Evolutionary conservation across 2,797 vertebrate genomes (phyloP), one percentile per base, ranked within the genome.

Genomic region (Lepilemur ruficaudatus): DNA sequence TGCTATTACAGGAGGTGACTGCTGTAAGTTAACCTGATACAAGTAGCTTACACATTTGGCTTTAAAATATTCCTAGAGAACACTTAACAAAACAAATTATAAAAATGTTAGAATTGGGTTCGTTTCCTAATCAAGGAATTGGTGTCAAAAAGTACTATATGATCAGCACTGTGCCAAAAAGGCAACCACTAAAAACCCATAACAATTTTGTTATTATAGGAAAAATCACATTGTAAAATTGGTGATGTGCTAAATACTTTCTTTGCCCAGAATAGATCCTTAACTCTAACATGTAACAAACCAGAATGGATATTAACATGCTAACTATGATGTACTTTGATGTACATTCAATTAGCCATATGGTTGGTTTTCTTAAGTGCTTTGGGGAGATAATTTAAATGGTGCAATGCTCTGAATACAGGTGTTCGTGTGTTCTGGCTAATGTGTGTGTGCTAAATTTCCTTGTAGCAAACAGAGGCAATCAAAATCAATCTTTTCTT

Each of bases 61-160:
- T 79, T 84, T 23, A 90, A 94, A 83, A 50, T 41, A 93, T 52
- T 89, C 46, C 57, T 83, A 70, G 79, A 63, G 89, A 80, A 80
- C 38, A 89, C 20, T 38, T 78, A 48, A 57, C 18, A 82, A 91
- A 73, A 50, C 7, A 72, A 82, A 72, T 78, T 38, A 65, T 52
- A 41, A 81, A 95, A 73, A 84, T 59, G 15, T 69, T 78, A 75
- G 32, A 90, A 59, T 25, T 80, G 63, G 13, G 6, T 59, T 79
- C 48, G 12, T 69, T 93, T 81, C 38, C 20, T 46, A 89, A 89
- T 63, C 17, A 79, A 89, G 46, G 20, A 41, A 55, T 59, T 35
- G 17, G 28, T 81, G 83, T 94, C 38, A 91, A 83, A 67, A 83
- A 73, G 46, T 59, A 80, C 22, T 70, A 48, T 72, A 50, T 82